These are phyloP conservation scores for Steinernema hermaphroditum DNA, from an alignment of 2,888 invertebrate genomes.

Conservation along the genomic window DNA sequence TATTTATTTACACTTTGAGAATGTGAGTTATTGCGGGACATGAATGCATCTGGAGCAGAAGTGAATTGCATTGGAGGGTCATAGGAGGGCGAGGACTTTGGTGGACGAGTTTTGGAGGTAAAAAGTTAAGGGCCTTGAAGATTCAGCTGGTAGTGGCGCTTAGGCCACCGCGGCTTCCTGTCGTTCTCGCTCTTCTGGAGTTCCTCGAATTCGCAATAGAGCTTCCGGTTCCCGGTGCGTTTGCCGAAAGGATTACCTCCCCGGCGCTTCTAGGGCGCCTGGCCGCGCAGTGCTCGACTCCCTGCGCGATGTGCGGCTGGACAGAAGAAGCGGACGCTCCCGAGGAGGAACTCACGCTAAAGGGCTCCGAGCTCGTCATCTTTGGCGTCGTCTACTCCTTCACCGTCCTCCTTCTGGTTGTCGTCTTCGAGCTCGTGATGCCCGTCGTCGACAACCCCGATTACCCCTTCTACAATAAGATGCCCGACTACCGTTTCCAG, in stretches of 20 bases:
- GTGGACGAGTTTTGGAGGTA: no score
- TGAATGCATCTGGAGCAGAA: neutral
- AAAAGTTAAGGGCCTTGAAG: no score
- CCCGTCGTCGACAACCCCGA: slow-evolving; percentile 57
- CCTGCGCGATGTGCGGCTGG: slow-evolving; percentile 32
- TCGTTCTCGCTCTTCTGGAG: no score
- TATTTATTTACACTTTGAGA: slow-evolving; percentile 20
- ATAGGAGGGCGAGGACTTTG: no score
- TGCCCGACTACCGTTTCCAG: slow-evolving; percentile 41
- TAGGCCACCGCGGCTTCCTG: no score
- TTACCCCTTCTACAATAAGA: slow-evolving; percentile 55
- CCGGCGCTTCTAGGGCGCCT: neutral
- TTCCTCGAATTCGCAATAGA: no score
- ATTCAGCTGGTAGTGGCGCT: no score
- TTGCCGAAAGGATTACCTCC: slow-evolving; percentile 15
- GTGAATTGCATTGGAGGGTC: neutral
- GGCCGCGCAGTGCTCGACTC: slow-evolving; percentile 16
- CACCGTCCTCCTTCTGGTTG: slow-evolving; percentile 48
- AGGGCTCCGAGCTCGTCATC: slow-evolving; percentile 36
- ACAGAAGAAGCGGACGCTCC: slow-evolving; percentile 35
- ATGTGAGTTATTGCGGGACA: neutral
- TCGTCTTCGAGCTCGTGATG: slow-evolving; percentile 53
- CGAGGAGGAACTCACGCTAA: slow-evolving; percentile 36
- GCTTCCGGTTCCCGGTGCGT: slow-evolving; percentile 7
- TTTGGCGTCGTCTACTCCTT: slow-evolving; percentile 35